These are phyloP conservation scores for Drosophila athabasca DNA, from an alignment of 1,140 invertebrate species.

Conservation along the genomic window DNA sequence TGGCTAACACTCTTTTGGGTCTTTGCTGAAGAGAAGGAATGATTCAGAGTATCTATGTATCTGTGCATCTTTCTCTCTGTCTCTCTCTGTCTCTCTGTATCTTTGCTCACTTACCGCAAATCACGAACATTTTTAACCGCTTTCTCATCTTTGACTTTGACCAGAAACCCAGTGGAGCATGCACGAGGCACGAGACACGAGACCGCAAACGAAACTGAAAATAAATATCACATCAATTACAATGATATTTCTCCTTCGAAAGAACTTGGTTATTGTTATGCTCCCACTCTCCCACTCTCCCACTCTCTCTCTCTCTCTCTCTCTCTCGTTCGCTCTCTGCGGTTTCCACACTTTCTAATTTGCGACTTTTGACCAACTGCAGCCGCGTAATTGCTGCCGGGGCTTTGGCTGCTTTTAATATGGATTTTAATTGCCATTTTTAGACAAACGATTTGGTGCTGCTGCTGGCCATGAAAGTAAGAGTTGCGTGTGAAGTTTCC, in stretches of 20 bases:
- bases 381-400: slow-evolving; percentile 40
- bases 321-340: slow-evolving; percentile 8
- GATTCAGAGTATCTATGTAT: slow-evolving; percentile 17
- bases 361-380: slow-evolving; percentile 42
- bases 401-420: slow-evolving; percentile 6
- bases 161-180: slow-evolving; percentile 50
- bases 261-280: slow-evolving; percentile 47
- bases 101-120: slow-evolving; percentile 49
- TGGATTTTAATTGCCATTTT: slow-evolving; percentile 57
- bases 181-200: slow-evolving; percentile 33
- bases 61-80: slow-evolving; percentile 1
- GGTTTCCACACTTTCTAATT: slow-evolving; percentile 70
- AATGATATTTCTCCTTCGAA: slow-evolving; percentile 47
- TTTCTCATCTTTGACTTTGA: slow-evolving; percentile 65
- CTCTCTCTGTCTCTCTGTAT: slow-evolving; percentile 1
- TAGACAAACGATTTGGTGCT: slow-evolving; percentile 17
- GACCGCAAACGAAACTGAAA: slow-evolving; percentile 58
- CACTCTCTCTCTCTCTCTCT: slow-evolving; percentile 8
- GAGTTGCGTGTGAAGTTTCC: slow-evolving; percentile 51
- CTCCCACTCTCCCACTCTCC: slow-evolving; percentile 11
- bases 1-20: slow-evolving; percentile 34
- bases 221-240: slow-evolving; percentile 29
- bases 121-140: slow-evolving; percentile 52
- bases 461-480: slow-evolving; percentile 61
- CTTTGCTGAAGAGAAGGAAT: slow-evolving; percentile 5